Percentiles rank a stretch among this genome's conserved stretches.
Conservation (phyloP, 2,113 vertebrate species). For the Astur gentilis region DNA sequence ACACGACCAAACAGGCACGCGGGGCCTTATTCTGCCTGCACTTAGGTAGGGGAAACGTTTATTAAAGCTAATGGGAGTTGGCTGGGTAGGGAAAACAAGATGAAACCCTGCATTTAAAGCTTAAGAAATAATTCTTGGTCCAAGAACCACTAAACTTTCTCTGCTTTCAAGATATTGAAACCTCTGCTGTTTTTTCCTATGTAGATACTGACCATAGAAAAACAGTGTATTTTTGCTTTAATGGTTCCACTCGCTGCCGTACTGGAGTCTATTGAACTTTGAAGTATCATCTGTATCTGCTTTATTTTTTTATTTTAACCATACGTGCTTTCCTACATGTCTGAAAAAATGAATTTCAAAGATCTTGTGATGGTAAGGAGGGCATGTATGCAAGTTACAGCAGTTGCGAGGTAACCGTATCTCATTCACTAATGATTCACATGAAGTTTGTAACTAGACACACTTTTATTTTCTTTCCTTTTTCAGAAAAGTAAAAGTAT, state of each 20-base stretch:
- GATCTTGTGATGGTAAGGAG: conserved; percentile 33
- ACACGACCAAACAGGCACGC: neutral
- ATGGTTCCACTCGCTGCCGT: neutral
- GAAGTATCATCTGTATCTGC: conserved; percentile 44
- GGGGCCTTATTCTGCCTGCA: neutral
- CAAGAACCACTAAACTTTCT: neutral
- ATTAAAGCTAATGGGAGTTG: neutral
- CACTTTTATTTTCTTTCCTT: neutral
- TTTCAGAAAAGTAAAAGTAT: neutral
- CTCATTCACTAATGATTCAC: conserved; percentile 37
- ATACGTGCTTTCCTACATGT: conserved; percentile 36
- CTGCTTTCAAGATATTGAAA: neutral
- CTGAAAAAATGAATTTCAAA: conserved; percentile 57
- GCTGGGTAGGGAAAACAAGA: neutral
- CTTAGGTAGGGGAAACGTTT: neutral
- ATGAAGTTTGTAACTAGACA: conserved; percentile 23
- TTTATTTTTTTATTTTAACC: conserved; percentile 70
- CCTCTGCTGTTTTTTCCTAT: neutral
- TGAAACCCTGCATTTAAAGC: neutral
- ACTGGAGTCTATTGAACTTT: conserved; percentile 4
- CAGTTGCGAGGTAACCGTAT: conserved; percentile 26
- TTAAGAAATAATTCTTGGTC: neutral
- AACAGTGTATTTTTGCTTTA: neutral
- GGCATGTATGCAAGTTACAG: conserved; percentile 25
- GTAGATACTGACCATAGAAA: neutral